Evolutionary conservation across 2,113 vertebrate genomes (phyloP), one percentile per base, ranked within the genome.

Genomic region (Megaptera novaeangliae): DNA sequence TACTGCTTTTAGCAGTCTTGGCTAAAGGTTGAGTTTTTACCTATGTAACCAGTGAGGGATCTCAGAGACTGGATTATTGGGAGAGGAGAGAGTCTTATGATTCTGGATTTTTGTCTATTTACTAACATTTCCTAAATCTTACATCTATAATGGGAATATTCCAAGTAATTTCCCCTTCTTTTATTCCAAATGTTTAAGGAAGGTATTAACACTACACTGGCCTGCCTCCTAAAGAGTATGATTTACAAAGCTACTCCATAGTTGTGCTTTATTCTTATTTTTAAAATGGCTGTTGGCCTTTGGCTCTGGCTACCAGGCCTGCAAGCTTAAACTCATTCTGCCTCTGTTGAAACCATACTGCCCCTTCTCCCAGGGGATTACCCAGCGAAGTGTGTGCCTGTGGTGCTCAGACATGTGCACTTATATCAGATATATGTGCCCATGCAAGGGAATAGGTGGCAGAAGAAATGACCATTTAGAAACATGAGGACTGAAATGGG

Each of bases 231-330:
- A 93, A 85, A 81, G 64, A 91, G 59, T 41, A 36, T 49, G 44
- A 29, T 75, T 84, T 84, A 36, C 44, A 87, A 90, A 94, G 64
- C 64, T 91, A 21, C n/a, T 81, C n/a, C 20, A 21, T 52, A 63
- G 36, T 59, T 80, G 3, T 57, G 23, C 25, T 95, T 69, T 75
- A 20, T 57, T 90, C 41, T 89, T 96, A 63, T 61, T 82, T 92
- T 97, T 36, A 57, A 93, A 96, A 61, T 91, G 68, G 29, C 41
- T 72, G 93, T 86, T 91, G 91, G 87, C 21, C 59, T 83, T 96
- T 92, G 93, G 44, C 91, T 92, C 34, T 92, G 72, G 85, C 78
- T 97, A 64, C 12, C 46, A 55, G 41, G n/a, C 57, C 78, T 90
- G 12, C 18, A 39, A n/a, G 31, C 49, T 78, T 90, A 81, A 88